Evolutionary conservation across 2,113 vertebrate genomes (phyloP), one percentile per base, ranked within the genome.

Genomic region (Chloroceryle aenea): DNA sequence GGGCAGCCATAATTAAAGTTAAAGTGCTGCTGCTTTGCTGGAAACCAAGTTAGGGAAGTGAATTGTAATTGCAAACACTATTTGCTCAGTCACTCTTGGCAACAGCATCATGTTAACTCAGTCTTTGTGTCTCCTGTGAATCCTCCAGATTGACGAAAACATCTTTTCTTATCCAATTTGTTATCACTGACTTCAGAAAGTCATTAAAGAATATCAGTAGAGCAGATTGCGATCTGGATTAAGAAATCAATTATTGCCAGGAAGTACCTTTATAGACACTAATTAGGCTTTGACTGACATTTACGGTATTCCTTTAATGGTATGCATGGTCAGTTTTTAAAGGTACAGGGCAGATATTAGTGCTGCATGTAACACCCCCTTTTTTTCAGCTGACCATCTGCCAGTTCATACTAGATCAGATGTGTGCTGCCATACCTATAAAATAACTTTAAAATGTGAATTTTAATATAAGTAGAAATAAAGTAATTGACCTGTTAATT

Each of bases 131-230:
- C 95, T 86, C 89, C 62, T 87, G 52, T 14, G 83, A 85, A 74
- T 78, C 89, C 93, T 79, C 45, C 63, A 87, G 62, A 90, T 74
- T 64, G 93, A 85, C 61, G 3, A 93, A 91, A 93, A 94, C 92
- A 89, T 95, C 92, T 96, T 75, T 93, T 93, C 79, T 88, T 59
- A 95, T 94, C 75, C 81, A 85, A 89, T 94, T 95, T 97, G 63
- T 93, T 97, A 92, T 91, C 79, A 90, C 72, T 90, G 91, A 42
- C 88, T 97, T 97, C 80, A 96, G 75, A 91, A 97, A 96, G 89
- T 77, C 86, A 90, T 91, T 97, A 94, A 93, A 97, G 75, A 77
- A 86, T 96, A 95, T 95, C 63, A 91, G 76, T 56, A 74, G 66
- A 87, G 43, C 85, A 91, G 93, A 95, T 94, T 95, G 81, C 63